Evolutionary conservation across 1,140 invertebrate species (phyloP), one percentile per base, ranked within the genome.

Genomic region (Macrobrachium rosenbergii): DNA sequence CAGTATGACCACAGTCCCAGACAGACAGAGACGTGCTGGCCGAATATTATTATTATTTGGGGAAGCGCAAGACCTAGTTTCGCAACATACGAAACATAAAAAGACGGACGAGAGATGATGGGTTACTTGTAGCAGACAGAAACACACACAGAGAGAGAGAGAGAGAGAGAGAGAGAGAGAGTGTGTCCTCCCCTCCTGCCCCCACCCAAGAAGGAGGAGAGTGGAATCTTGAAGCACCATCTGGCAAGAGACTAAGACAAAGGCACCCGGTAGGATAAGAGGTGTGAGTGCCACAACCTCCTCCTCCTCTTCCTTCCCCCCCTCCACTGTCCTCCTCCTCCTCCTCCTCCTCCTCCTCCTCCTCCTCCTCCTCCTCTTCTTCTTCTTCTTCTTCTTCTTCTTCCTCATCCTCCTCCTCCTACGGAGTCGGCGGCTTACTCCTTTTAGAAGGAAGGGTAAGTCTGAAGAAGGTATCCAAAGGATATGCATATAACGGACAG

Each of bases 161-260:
- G 79, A 63, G 60, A 69, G 63, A 69, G 37, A 64, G n/a, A 82
- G 64, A 64, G 28, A 81, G 60, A 64, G 23, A 81, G 59, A 37
- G 16, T 12, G 59, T 11, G 0, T 63, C 12, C 14, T 19, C 1
- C 28, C 28, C 28, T n/a, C n/a, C n/a, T n/a, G n/a, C n/a, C n/a
- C n/a, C n/a, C n/a, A n/a, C 28, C 28, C 28, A 37, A 43, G 59
- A 45, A 43, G 10, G 14, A 60, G 23, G 43, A 60, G 23, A 16
- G 23, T 37, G 59, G 6, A 64, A 6, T 10, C 6, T 7, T n/a
- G 6, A 83, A 83, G 82, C 82, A 83, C 82, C 82, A 83, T 83
- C 82, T 83, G 72, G 82, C 23, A 73, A 60, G 59, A 59, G 72
- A 58, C 82, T 83, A 76, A 83, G 82, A 83, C 82, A 83, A 83